Evolutionary conservation across 92 coral and sea anemone genomes (phyloP), one percentile per base, ranked within the genome.

Genomic region (Epizoanthus fatuus): DNA sequence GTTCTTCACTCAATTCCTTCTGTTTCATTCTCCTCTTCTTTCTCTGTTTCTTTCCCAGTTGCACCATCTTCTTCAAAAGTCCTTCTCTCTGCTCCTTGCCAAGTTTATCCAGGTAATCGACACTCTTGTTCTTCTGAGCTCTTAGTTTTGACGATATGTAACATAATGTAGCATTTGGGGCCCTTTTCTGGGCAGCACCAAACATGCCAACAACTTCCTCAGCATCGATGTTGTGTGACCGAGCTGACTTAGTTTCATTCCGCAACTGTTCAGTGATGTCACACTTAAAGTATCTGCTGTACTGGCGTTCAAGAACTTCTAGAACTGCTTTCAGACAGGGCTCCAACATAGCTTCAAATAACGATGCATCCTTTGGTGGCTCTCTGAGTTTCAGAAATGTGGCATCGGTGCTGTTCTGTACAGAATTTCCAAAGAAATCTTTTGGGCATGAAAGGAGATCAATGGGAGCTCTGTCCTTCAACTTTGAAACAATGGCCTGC

Each of bases 201-300:
- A 72, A 72, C 78, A 72, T 72, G 52, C 78, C 56, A n/a, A 22
- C 15, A 40, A 72, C 78, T 42, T 22, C 78, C 54, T 72, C 78
- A 32, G 78, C 78, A 72, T 72, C 78, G 49, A 72, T 72, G 78
- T 72, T 72, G 54, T 72, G 78, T 8, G 54, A 72, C 52, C 78
- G 15, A 52, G 78, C 78, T 17, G 55, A 72, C 5, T 72, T 32
- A 32, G 78, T 42, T 72, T 72, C 78, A 19, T 72, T 52, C 15
- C 78, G 15, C 49, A 72, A 52, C 22, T 19, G 22, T 35, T 42
- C 54, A 29, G 78, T 72, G 51, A 38, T 17, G 49, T 73, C 79
- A 47, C 17, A 39, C 40, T 25, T 16, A 39, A 73, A 73, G 58
- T 73, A 73, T 55, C 79, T 39, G 47, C 55, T 20, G 40, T 44